Evolutionary conservation across 2,113 vertebrate genomes (phyloP).

Genomic region (Sinocyclocheilus rhinocerous): DNA sequence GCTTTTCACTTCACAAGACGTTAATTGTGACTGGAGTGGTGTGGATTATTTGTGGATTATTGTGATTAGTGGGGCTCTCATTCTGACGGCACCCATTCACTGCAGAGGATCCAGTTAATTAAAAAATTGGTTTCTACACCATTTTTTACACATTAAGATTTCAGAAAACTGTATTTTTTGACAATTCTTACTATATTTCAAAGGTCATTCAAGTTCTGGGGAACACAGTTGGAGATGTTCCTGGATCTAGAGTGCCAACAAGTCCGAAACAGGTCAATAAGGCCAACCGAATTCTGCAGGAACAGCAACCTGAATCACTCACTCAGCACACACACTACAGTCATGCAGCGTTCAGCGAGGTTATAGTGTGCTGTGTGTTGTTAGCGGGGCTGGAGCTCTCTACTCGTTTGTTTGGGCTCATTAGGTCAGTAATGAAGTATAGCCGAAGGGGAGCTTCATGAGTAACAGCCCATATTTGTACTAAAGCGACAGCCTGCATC

Average conservation of each 20-base stretch:
- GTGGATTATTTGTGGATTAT: too few relatives aligned
- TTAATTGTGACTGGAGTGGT: too few relatives aligned
- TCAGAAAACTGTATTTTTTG: not conserved
- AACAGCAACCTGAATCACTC: not conserved
- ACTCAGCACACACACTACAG: not conserved
- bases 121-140: too few relatives aligned
- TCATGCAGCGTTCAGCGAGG: not conserved
- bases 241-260: too few relatives aligned
- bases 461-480: constrained; percentile 46
- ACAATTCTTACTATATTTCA: not conserved
- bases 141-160: not conserved
- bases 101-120: too few relatives aligned
- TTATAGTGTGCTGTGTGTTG: constrained; percentile 16
- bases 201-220: not conserved
- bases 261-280: not conserved
- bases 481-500: constrained; percentile 35
- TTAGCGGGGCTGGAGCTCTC: not conserved
- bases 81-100: too few relatives aligned
- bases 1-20: too few relatives aligned
- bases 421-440: constrained; percentile 61
- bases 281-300: not conserved
- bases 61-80: too few relatives aligned
- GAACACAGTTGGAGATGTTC: not conserved
- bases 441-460: constrained; percentile 46
- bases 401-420: constrained; percentile 52